Percentiles rank a stretch among this genome's conserved stretches.
phyloP scores from a whole-genome alignment of 2,797 vertebrate genomes.

The Triplophysa bombifrons region DNA sequence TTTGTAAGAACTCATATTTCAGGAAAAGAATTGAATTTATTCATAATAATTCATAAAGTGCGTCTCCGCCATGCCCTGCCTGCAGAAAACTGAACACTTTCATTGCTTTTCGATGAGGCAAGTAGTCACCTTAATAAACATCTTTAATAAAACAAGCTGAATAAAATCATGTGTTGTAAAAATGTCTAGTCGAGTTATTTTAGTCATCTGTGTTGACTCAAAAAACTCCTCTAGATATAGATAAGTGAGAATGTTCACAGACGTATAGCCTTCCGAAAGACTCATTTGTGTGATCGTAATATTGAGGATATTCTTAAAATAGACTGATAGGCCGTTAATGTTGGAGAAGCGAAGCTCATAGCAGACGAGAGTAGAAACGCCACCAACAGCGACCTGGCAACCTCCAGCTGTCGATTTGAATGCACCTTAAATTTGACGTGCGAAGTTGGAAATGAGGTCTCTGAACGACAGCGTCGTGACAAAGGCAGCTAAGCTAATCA shows the following conservation, averaged over 20 bases:
- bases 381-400: neutral
- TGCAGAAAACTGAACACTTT: neutral
- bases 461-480: neutral
- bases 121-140: neutral
- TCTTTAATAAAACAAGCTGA: neutral
- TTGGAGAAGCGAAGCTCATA: neutral
- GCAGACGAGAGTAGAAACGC: conserved; percentile 2
- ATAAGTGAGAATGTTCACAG: neutral
- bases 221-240: neutral
- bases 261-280: neutral
- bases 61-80: neutral
- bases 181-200: neutral
- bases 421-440: neutral
- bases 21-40: neutral
- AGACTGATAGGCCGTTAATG: neutral
- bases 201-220: neutral
- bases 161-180: neutral
- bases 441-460: neutral
- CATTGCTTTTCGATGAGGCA: neutral
- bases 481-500: neutral
- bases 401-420: conserved; percentile 1
- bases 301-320: neutral
- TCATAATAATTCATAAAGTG: neutral
- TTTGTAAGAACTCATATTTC: neutral
- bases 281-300: neutral